Evolutionary conservation across 2,888 invertebrate genomes (phyloP).

Genomic region (Empis stercorea): DNA sequence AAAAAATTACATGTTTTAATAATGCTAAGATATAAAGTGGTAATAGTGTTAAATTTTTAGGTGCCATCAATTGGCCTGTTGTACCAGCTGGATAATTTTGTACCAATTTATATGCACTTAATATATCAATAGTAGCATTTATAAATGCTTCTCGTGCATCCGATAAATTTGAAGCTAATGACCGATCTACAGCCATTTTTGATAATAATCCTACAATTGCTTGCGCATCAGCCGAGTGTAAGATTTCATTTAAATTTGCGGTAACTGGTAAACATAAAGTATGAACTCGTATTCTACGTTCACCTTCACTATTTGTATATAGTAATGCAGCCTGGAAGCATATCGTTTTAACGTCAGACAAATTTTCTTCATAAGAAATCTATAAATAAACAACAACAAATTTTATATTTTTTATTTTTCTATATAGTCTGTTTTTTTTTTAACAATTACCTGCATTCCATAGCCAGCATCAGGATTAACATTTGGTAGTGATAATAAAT

Average conservation of each 20-base stretch:
- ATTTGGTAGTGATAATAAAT: conserved; percentile 89
- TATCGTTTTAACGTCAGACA: conserved; percentile 73
- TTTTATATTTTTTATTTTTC: too few species aligned
- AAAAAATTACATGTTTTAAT: conserved; percentile 61
- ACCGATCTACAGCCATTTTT: conserved; percentile 97
- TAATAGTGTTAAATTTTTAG: conserved; percentile 63
- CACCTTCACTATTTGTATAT: conserved; percentile 91
- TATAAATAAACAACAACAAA: conserved; percentile 11
- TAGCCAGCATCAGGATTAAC: conserved; percentile 97
- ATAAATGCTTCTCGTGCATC: conserved; percentile 95
- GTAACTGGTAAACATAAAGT: conserved; percentile 90
- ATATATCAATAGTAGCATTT: conserved; percentile 85
- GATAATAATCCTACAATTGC: conserved; percentile 83
- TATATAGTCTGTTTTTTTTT: too few species aligned
- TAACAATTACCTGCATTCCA: conserved; percentile 73
- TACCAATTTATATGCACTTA: conserved; percentile 57
- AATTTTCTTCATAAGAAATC: conserved; percentile 75
- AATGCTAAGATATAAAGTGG: conserved; percentile 82
- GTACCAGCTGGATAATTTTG: conserved; percentile 48
- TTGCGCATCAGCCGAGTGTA: conserved; percentile 84
- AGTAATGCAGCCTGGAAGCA: conserved; percentile 97
- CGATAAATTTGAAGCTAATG: conserved; percentile 66
- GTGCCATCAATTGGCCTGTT: conserved; percentile 55
- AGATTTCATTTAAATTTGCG: conserved; percentile 68
- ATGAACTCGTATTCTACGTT: conserved; percentile 93